Conservation (phyloP, 1,140 invertebrate genomes). For the Microplitis mediator region DNA sequence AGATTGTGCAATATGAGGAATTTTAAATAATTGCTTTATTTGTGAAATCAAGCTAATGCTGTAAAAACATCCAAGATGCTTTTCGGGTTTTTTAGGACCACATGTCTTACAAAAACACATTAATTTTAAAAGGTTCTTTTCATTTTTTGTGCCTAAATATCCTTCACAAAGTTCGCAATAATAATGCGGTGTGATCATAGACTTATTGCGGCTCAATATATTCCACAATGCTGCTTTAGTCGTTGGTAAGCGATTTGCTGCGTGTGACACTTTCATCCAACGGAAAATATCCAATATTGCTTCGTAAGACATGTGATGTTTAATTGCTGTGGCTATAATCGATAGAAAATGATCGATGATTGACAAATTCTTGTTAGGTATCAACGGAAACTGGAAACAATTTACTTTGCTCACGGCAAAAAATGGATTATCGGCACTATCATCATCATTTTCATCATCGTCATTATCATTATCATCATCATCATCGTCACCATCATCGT, state of each 20-base stretch:
- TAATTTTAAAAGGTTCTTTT: background rate
- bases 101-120: constrained; percentile 5
- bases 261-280: too few species aligned
- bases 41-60: constrained; percentile 5
- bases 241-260: too few species aligned
- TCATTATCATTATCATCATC: background rate
- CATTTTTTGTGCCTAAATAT: background rate
- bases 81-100: background rate
- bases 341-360: constrained; percentile 1
- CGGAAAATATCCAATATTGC: too few species aligned
- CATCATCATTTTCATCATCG: background rate
- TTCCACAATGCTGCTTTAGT: too few species aligned
- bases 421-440: background rate
- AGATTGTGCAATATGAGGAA: background rate
- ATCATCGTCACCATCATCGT: background rate
- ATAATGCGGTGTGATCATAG: background rate
- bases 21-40: constrained; percentile 1
- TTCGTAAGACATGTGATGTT: constrained; percentile 5
- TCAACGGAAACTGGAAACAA: background rate
- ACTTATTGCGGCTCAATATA: background rate
- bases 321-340: background rate
- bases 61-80: background rate
- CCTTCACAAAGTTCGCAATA: constrained; percentile 12
- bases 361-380: background rate
- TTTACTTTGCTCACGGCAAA: background rate